Evolutionary conservation across 2,888 invertebrate genomes (phyloP), one percentile per base, ranked within the genome.

Genomic region (Pachydiplax longipennis): DNA sequence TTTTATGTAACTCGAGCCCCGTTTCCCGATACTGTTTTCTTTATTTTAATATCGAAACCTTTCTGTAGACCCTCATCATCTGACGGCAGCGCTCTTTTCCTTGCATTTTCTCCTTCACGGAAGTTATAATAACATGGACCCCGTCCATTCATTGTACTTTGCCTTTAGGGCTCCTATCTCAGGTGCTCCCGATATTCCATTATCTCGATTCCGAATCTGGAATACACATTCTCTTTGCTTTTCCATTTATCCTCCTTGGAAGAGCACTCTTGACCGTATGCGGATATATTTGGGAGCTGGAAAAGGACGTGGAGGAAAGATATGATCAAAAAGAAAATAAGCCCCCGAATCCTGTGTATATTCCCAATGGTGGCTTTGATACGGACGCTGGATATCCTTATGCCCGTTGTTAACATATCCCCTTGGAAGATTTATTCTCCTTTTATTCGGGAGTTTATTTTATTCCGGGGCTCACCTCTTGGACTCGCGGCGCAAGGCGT

Each of bases 211-310:
- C 87, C 0, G 65, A 83, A 25, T 22, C 83, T 87, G 37, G 22
- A 87, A 65, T 87, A 31, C 61, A 87, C 87, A 87, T 61, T 61
- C 87, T 61, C 87, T n/a, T 37, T 87, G 87, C 37, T 37, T 37
- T 87, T 87, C 37, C 61, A 65, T 87, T 87, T 61, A 61, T 61
- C 61, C 61, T 37, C n/a, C 61, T 22, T 37, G 61, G 37, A 37
- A 65, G 61, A 87, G 58, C 61, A 37, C 35, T 87, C 87, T 65
- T 87, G 87, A 87, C 87, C 87, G 58, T 61, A 31, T 87, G 44
- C 35, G 87, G 65, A 12, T 87, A 73, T 22, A 31, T 73, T 73
- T 12, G 22, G 22, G n/a, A 25, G 22, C 44, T 15, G 25, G 31
- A 31, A 73, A 25, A 25, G 73, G 73, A 10, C 25, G n/a, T 12